These are phyloP conservation scores for Xanthostigma xanthostigma DNA, from an alignment of 2,888 invertebrate species.

Conservation along the genomic window DNA sequence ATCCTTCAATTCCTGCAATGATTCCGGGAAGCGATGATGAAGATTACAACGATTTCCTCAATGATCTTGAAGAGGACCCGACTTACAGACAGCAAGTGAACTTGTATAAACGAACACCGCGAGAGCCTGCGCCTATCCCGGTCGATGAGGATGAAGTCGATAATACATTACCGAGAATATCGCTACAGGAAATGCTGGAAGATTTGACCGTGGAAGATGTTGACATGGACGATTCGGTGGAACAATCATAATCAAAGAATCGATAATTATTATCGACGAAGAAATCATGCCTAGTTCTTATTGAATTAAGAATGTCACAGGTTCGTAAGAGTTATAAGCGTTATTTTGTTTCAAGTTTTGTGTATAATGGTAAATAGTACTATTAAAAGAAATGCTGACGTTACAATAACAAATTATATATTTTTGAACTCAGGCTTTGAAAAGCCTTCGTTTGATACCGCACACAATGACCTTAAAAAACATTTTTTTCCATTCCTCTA, in stretches of 20 bases:
- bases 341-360: too few species aligned
- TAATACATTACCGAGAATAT: conserved; percentile 56
- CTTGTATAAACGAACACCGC: conserved; percentile 59
- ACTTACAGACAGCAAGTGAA: conserved; percentile 81
- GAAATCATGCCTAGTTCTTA: too few species aligned
- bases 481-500: too few species aligned
- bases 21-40: conserved; percentile 41
- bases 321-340: too few species aligned
- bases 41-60: conserved; percentile 89
- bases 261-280: neutral
- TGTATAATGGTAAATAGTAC: too few species aligned
- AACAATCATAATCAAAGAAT: neutral
- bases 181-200: conserved; percentile 86
- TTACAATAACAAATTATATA: too few species aligned
- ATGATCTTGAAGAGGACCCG: conserved; percentile 93
- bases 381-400: too few species aligned
- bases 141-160: conserved; percentile 41
- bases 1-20: conserved; percentile 37
- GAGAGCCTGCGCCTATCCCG: conserved; percentile 32
- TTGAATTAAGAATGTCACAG: too few species aligned
- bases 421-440: too few species aligned
- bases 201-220: conserved; percentile 71
- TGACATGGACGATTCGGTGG: conserved; percentile 48
- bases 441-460: too few species aligned
- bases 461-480: too few species aligned